Evolutionary conservation across 2,888 invertebrate genomes (phyloP).

Genomic region (Diarsia mendica): DNA sequence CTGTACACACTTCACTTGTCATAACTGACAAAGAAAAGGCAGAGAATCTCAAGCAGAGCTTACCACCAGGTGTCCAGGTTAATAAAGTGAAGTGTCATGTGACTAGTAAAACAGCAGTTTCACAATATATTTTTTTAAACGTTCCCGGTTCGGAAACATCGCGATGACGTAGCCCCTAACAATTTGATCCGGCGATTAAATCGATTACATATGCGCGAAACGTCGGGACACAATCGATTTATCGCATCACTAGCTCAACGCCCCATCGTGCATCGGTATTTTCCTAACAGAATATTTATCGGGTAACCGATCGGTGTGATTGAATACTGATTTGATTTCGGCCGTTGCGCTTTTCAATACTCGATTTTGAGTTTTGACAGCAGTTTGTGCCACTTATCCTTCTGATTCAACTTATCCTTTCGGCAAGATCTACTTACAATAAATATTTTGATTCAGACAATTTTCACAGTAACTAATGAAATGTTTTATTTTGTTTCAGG

Average conservation of each 20-base stretch:
- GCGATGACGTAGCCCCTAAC: slow-evolving; percentile 59
- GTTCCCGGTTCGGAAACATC: slow-evolving; percentile 54
- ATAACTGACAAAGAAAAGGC: too few relatives aligned
- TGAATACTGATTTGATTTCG: slow-evolving; percentile 63
- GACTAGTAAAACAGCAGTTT: slow-evolving; percentile 11
- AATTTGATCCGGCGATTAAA: slow-evolving; percentile 69
- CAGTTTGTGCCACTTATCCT: not conserved
- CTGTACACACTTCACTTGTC: too few relatives aligned
- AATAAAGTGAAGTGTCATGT: too few relatives aligned
- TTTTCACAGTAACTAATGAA: slow-evolving; percentile 4
- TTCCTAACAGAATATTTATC: slow-evolving; percentile 73
- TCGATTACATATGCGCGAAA: slow-evolving; percentile 73
- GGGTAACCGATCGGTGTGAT: slow-evolving; percentile 59
- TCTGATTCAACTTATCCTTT: not conserved
- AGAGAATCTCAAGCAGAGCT: too few relatives aligned
- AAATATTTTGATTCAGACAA: not conserved
- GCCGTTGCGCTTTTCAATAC: slow-evolving; percentile 38
- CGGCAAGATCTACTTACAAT: not conserved
- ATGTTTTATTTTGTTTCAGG: slow-evolving; percentile 67
- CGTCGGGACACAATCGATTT: slow-evolving; percentile 74
- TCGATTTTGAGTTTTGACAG: not conserved
- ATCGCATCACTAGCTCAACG: slow-evolving; percentile 68
- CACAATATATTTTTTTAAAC: slow-evolving; percentile 45
- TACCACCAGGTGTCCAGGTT: too few relatives aligned
- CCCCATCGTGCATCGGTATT: slow-evolving; percentile 70